Base-by-base conservation (phyloP, 92 coral and sea anemone genomes). In the Zoanthus sociatus region DNA sequence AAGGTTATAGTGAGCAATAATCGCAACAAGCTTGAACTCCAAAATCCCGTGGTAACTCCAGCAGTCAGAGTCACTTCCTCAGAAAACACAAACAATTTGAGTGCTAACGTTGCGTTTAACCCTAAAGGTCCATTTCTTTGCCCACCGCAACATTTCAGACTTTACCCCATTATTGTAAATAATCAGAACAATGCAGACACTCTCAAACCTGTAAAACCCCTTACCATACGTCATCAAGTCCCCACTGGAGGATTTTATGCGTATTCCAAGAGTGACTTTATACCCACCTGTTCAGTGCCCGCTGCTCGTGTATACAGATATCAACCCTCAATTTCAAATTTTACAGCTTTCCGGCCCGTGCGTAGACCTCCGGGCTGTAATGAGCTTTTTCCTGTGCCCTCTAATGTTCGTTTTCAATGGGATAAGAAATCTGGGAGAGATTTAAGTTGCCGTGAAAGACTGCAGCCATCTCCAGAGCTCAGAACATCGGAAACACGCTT, bases 401-500 rank as follows among this genome's bases (percentile, higher is more conserved):
- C 16, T 51, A 30, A 47, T 30, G 12, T 81, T 45, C 9, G 4
- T 26, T 55, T 17, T 16, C 15, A 46, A 21, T 81, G 55, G 85
- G 85, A 64, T 31, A 81, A 66, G 75, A 81, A 81, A 81, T 31
- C 72, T 3, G 72, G 20, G 48, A 67, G 76, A 17, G 85, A 81
- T 53, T 50, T 81, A 74, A 81, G 85, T 81, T 81, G 85, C 47
- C 74, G 85, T 13, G 85, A 81, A 45, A 81, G 60, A 9, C 15
- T 81, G 26, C 85, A 66, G 26, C 85, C 85, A 3, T 81, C 85
- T 21, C 85, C 85, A 21, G 85, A 81, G 55, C 85, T 81, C 20
- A 66, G 21, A 26, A 15, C 66, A 9, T 81, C 85, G 0, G 75
- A 64, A 26, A 81, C 20, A 21, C 61, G 9, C 21, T 81, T 81